Conservation (phyloP, 2,113 vertebrate species). For the Cheirogaleus medius region DNA sequence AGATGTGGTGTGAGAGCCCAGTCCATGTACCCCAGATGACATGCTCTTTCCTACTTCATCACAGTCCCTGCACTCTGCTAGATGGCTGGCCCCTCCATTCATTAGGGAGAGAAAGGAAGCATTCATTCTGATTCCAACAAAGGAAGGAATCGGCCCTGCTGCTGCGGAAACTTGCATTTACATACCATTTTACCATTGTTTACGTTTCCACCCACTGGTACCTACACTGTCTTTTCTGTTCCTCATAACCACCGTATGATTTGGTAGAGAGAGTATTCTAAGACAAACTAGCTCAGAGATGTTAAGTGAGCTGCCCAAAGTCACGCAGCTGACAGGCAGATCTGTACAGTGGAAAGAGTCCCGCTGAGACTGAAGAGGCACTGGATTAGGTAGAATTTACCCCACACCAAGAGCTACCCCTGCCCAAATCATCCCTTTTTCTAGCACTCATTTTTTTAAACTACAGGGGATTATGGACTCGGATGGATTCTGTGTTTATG, state of each 20-base stretch:
- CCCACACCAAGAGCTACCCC: neutral
- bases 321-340: neutral
- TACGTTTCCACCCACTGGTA: neutral
- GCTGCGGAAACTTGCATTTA: neutral
- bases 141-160: neutral
- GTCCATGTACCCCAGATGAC: too few relatives aligned
- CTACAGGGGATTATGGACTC: neutral
- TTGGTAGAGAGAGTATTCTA: neutral
- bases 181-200: neutral
- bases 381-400: neutral
- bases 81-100: neutral
- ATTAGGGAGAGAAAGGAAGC: neutral
- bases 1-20: neutral
- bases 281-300: neutral
- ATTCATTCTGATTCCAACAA: neutral
- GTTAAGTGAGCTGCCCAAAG: neutral
- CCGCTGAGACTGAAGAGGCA: neutral
- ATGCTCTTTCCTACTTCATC: neutral
- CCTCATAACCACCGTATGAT: neutral
- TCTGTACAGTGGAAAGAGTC: neutral
- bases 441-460: neutral
- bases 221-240: neutral
- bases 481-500: neutral
- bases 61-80: neutral
- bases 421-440: neutral